Conservation (phyloP, 2,888 invertebrate genomes). For the Ptychoptera albimana region DNA sequence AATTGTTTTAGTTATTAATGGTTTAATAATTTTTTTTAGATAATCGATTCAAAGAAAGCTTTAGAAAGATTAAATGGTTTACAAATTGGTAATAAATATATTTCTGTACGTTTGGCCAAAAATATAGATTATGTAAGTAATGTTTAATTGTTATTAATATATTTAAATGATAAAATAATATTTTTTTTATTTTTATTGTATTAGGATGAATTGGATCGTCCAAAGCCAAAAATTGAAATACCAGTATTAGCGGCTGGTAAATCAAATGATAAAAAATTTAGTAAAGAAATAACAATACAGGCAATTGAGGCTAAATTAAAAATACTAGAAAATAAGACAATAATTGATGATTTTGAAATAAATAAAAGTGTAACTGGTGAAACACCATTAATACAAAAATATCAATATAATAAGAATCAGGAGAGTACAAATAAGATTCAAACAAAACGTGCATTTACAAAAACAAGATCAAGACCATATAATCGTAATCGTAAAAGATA, state of each 20-base stretch:
- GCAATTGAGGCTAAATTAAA: slow-evolving; percentile 80
- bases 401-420: slow-evolving; percentile 36
- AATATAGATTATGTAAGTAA: slow-evolving; percentile 44
- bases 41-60: slow-evolving; percentile 49
- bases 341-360: slow-evolving; percentile 50
- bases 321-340: slow-evolving; percentile 49
- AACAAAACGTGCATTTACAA: too few species aligned
- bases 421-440: neutral
- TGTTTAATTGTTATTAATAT: slow-evolving; percentile 1
- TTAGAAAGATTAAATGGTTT: slow-evolving; percentile 59
- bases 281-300: slow-evolving; percentile 66
- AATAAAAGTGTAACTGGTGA: slow-evolving; percentile 52
- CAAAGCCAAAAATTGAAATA: slow-evolving; percentile 59
- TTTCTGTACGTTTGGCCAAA: slow-evolving; percentile 70
- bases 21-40: slow-evolving; percentile 11
- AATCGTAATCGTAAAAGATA: neutral
- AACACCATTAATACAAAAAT: slow-evolving; percentile 50
- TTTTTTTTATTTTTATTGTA: slow-evolving; percentile 13
- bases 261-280: slow-evolving; percentile 40
- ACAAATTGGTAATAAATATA: slow-evolving; percentile 52
- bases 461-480: neutral
- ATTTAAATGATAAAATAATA: too few species aligned
- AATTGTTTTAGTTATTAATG: neutral
- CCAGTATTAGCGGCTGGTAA: slow-evolving; percentile 55
- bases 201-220: slow-evolving; percentile 60